phyloP scores from a whole-genome alignment of 2,888 invertebrate species.

The Lampropteryx suffumata region DNA sequence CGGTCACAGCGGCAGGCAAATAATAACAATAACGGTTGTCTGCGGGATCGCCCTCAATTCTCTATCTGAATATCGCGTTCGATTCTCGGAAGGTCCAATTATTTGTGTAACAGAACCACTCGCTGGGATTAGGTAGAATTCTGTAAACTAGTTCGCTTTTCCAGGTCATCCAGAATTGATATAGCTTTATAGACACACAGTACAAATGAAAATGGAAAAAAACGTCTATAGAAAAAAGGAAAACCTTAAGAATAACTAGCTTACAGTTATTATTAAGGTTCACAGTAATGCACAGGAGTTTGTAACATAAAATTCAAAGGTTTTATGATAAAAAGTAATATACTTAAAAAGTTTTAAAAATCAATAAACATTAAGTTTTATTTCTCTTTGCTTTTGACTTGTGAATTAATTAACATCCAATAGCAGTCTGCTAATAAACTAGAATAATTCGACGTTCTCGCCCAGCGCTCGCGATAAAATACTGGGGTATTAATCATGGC shows the following conservation, averaged over 20 bases:
- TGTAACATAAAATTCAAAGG: too few species aligned
- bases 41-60: slow-evolving; percentile 45
- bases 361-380: too few species aligned
- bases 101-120: slow-evolving; percentile 28
- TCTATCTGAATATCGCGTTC: slow-evolving; percentile 46
- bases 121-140: slow-evolving; percentile 9
- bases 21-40: slow-evolving; percentile 55
- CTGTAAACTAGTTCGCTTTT: slow-evolving; percentile 5
- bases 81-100: slow-evolving; percentile 35
- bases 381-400: too few species aligned
- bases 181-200: too few species aligned
- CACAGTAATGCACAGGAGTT: too few species aligned
- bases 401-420: neutral
- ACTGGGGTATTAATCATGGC: slow-evolving; percentile 19
- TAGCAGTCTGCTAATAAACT: slow-evolving; percentile 9
- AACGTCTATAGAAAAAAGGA: too few species aligned
- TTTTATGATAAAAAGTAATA: too few species aligned
- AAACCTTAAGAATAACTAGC: too few species aligned
- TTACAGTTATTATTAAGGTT: too few species aligned
- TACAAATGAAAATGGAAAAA: too few species aligned
- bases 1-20: slow-evolving; percentile 40
- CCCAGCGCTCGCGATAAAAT: slow-evolving; percentile 10
- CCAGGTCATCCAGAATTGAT: too few species aligned
- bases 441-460: slow-evolving; percentile 16
- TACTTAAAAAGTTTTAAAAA: too few species aligned